Conservation (phyloP, 2,113 vertebrate species). For the Zonotrichia leucophrys region DNA sequence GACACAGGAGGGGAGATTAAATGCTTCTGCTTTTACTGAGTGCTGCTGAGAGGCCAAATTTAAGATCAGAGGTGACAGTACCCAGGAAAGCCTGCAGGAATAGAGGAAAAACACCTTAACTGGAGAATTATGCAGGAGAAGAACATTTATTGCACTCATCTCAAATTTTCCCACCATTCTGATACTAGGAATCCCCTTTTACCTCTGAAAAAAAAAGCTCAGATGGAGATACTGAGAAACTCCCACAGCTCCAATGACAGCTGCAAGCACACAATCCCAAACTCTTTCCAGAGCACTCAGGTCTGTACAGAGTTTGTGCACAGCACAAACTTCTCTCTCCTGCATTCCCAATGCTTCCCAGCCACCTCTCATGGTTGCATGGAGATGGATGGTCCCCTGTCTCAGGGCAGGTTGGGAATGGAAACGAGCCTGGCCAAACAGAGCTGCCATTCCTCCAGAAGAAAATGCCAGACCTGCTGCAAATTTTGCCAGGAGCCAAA, state of each 20-base stretch:
- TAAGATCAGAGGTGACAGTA: not conserved
- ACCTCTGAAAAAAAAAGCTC: not conserved
- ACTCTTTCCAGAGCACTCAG: not conserved
- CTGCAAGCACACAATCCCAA: not conserved
- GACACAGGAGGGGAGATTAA: conserved; percentile 20
- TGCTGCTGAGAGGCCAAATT: not conserved
- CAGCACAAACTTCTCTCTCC: not conserved
- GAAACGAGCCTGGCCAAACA: not conserved
- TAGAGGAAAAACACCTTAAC: not conserved
- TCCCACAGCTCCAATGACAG: not conserved
- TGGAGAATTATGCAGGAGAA: not conserved
- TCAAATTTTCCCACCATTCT: not conserved
- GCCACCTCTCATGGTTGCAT: not conserved
- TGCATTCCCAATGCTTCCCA: not conserved
- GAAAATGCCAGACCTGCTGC: not conserved
- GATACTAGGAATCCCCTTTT: not conserved
- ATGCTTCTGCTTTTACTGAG: conserved; percentile 14
- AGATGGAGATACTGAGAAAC: not conserved
- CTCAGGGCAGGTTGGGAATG: not conserved
- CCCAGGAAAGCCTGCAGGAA: not conserved
- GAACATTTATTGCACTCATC: not conserved
- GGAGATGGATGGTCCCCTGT: not conserved
- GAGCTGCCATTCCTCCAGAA: not conserved
- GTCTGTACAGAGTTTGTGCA: not conserved
- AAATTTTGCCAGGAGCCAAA: not conserved